A percentile compares a stretch with the other conserved stretches of the same genome.
Conservation (phyloP, 2,888 invertebrate species). For the Drosophila monieri region DNA sequence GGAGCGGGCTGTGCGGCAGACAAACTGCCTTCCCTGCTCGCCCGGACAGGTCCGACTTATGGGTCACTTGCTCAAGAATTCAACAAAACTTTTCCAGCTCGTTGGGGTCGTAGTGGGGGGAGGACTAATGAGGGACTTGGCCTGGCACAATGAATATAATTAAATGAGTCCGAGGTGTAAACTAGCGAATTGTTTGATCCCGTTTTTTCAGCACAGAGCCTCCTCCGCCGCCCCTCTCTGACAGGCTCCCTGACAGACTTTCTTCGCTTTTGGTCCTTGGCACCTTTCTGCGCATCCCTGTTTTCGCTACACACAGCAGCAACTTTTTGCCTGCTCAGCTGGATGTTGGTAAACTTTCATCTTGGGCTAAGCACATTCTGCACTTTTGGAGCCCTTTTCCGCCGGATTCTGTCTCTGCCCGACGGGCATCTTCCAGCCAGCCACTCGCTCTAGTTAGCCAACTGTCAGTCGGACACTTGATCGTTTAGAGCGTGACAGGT, state of each 20-base stretch:
- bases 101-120: slow-evolving; percentile 24
- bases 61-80: slow-evolving; percentile 67
- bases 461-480: slow-evolving; percentile 53
- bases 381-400: slow-evolving; percentile 34
- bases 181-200: slow-evolving; percentile 80
- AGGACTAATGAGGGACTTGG: slow-evolving; percentile 61
- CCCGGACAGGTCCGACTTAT: slow-evolving; percentile 52
- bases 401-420: slow-evolving; percentile 31
- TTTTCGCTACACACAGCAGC: slow-evolving; percentile 2
- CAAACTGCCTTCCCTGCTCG: slow-evolving; percentile 7
- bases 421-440: slow-evolving; percentile 50
- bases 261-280: slow-evolving; percentile 29
- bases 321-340: slow-evolving; percentile 64
- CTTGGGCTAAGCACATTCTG: slow-evolving; percentile 65
- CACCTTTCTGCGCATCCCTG: slow-evolving; percentile 10
- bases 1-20: neutral
- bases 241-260: neutral
- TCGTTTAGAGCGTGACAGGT: slow-evolving; percentile 45
- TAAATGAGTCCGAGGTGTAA: slow-evolving; percentile 77
- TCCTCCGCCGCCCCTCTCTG: slow-evolving; percentile 1
- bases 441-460: slow-evolving; percentile 57
- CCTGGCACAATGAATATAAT: slow-evolving; percentile 70
- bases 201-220: slow-evolving; percentile 55
- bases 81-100: slow-evolving; percentile 63
- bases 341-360: slow-evolving; percentile 70